These are phyloP conservation scores for Apodemus sylvaticus DNA, from an alignment of 2,113 vertebrate genomes.

Conservation along the genomic window DNA sequence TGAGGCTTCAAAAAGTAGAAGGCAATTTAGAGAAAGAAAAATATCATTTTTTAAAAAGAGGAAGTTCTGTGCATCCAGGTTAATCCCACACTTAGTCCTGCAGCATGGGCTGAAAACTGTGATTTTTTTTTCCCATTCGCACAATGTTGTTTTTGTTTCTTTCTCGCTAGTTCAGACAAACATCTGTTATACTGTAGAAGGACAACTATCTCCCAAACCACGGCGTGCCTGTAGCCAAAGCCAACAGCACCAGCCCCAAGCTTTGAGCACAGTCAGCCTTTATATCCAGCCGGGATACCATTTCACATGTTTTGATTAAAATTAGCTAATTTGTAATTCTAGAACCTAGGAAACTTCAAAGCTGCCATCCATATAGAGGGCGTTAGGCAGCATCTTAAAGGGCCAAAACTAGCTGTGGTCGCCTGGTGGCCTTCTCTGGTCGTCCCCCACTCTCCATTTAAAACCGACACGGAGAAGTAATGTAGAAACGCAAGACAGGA, in stretches of 20 bases:
- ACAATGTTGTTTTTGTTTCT: slow-evolving; percentile 99
- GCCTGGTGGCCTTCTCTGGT: slow-evolving; percentile 66
- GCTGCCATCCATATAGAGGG: slow-evolving; percentile 92
- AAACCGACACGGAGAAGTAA: slow-evolving; percentile 65
- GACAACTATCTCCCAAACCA: slow-evolving; percentile 98
- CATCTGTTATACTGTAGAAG: slow-evolving; percentile 98
- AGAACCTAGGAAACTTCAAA: slow-evolving; percentile 96
- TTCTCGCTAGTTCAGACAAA: slow-evolving; percentile 98
- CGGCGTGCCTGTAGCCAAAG: slow-evolving; percentile 94
- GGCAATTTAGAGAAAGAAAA: slow-evolving; percentile 63
- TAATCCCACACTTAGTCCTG: slow-evolving; percentile 83
- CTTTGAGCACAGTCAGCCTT: slow-evolving; percentile 95
- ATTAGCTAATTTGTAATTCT: slow-evolving; percentile 99
- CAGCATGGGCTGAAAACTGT: slow-evolving; percentile 87
- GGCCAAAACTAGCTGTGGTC: slow-evolving; percentile 78
- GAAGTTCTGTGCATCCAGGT: slow-evolving; percentile 75
- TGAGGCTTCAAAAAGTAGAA: slow-evolving; percentile 68
- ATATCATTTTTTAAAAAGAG: slow-evolving; percentile 66
- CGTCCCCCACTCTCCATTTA: slow-evolving; percentile 55
- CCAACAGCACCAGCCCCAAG: slow-evolving; percentile 96
- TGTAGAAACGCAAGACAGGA: slow-evolving; percentile 20
- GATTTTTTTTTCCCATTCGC: slow-evolving; percentile 90
- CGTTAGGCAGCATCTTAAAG: slow-evolving; percentile 84
- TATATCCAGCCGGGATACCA: slow-evolving; percentile 96
- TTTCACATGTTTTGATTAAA: slow-evolving; percentile 99